Evolutionary conservation across 1,140 invertebrate genomes (phyloP).

Genomic region (Solenopsis fugax): DNA sequence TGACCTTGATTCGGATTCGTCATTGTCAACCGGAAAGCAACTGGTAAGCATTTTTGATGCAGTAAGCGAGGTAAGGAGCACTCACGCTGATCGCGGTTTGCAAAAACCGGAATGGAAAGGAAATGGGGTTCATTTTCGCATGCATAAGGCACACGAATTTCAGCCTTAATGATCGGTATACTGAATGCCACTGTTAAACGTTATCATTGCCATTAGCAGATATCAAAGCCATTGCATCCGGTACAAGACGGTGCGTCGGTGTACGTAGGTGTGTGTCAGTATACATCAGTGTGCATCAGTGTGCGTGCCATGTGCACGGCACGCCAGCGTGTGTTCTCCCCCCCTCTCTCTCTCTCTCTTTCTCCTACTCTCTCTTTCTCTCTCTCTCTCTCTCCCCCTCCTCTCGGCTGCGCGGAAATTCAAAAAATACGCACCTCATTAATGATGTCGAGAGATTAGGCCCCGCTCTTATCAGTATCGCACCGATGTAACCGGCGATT

Average conservation of each 20-base stretch:
- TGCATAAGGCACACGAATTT: not conserved
- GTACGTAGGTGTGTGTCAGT: too few relatives aligned
- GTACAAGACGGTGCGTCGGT: not conserved
- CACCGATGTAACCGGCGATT: not conserved
- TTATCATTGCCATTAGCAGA: not conserved
- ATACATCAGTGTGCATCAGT: not conserved
- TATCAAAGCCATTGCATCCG: not conserved
- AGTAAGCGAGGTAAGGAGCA: not conserved
- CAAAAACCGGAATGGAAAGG: not conserved
- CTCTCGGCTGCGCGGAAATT: not conserved
- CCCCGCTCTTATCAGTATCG: constrained; percentile 26
- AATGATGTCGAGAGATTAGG: constrained; percentile 39
- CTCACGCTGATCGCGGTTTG: too few relatives aligned
- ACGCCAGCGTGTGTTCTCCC: not conserved
- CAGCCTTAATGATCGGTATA: not conserved
- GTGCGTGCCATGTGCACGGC: too few relatives aligned
- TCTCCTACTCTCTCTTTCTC: too few relatives aligned
- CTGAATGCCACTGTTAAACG: not conserved
- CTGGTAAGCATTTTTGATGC: not conserved
- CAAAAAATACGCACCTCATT: constrained; percentile 38
- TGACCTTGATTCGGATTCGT: not conserved
- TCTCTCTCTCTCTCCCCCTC: too few relatives aligned
- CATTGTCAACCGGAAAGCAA: not conserved
- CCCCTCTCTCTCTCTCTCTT: too few relatives aligned
- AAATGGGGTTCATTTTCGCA: not conserved